phyloP scores from a whole-genome alignment of 2,888 invertebrate genomes.

The Cheilosia grossa region DNA sequence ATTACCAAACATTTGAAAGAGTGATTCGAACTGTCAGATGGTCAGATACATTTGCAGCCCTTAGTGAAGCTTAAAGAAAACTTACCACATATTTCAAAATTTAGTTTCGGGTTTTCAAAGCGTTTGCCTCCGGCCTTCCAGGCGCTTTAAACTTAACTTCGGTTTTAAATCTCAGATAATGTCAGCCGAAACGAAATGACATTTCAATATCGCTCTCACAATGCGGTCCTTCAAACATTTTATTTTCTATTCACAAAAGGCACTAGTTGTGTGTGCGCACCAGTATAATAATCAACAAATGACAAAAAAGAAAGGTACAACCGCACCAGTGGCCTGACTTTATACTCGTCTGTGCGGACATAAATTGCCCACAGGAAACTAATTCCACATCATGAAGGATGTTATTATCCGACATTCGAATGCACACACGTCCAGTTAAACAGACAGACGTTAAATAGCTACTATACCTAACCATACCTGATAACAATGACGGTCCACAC shows the following conservation, averaged over 20 bases:
- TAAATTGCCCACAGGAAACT: conserved; percentile 74
- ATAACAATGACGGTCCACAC: conserved; percentile 69
- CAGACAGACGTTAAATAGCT: conserved; percentile 44
- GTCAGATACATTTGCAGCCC: too few species aligned
- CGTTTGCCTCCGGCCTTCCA: too few species aligned
- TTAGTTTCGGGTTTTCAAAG: too few species aligned
- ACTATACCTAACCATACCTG: conserved; percentile 28
- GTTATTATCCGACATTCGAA: conserved; percentile 64
- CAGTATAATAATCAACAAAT: conserved; percentile 16
- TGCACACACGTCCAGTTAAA: conserved; percentile 26
- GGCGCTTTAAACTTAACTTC: too few species aligned
- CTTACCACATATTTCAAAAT: too few species aligned
- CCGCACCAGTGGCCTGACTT: conserved; percentile 47
- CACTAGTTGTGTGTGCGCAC: not conserved
- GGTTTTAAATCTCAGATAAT: conserved; percentile 9
- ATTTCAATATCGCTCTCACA: conserved; percentile 6
- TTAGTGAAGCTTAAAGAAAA: too few species aligned
- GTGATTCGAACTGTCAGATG: too few species aligned
- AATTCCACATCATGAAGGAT: conserved; percentile 71
- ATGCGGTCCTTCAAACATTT: conserved; percentile 15
- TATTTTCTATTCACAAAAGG: not conserved
- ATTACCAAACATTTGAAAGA: too few species aligned
- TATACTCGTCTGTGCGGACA: conserved; percentile 32
- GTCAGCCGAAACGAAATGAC: conserved; percentile 2
- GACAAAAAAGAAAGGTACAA: conserved; percentile 18